Percentiles rank a stretch among this genome's conserved stretches.
Evolutionary conservation across 2,113 vertebrate species (phyloP).

Genomic region (Gyps fulvus): DNA sequence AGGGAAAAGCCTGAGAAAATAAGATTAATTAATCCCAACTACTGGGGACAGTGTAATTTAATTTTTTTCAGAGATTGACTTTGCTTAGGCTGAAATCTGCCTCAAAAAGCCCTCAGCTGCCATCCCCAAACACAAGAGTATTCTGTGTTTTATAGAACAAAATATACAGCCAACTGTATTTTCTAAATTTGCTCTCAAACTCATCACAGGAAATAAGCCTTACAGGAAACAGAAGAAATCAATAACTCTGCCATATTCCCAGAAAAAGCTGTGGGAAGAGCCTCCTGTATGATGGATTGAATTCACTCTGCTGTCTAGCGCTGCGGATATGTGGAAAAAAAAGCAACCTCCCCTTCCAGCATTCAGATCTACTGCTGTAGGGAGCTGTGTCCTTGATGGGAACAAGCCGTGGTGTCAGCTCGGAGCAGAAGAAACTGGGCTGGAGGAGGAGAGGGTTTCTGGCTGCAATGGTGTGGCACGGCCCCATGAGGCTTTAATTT

Average conservation of each 20-base stretch:
- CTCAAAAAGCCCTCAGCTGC: neutral
- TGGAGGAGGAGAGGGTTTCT: neutral
- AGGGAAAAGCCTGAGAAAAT: neutral
- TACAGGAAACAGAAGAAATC: neutral
- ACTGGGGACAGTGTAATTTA: neutral
- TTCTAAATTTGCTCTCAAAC: neutral
- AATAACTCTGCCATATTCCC: neutral
- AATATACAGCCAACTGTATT: neutral
- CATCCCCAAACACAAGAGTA: neutral
- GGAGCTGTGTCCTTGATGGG: neutral
- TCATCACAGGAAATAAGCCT: neutral
- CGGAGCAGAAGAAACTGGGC: neutral
- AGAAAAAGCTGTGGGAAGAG: neutral
- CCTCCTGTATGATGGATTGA: neutral
- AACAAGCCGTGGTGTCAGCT: neutral
- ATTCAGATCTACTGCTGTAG: neutral
- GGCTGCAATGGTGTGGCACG: neutral
- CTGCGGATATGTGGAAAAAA: neutral
- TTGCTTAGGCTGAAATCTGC: neutral
- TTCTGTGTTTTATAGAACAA: neutral
- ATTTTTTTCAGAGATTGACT: neutral
- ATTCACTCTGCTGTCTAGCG: neutral
- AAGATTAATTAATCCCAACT: neutral
- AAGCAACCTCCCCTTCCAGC: neutral
- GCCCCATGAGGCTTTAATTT: slow-evolving; percentile 45